These are phyloP conservation scores for Arctopsyche grandis DNA, from an alignment of 1,140 invertebrate genomes.

Conservation along the genomic window DNA sequence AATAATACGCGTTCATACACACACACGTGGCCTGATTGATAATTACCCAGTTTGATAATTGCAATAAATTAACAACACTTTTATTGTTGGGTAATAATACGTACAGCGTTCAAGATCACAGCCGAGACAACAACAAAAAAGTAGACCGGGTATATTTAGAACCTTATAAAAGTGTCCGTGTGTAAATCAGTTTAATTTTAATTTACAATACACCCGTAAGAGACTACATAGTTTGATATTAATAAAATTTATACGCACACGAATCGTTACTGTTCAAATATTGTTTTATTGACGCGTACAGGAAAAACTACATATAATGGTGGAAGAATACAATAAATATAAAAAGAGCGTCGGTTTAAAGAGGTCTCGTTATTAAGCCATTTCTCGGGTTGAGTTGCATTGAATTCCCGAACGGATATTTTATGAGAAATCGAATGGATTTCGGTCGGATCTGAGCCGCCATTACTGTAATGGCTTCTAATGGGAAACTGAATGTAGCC, in stretches of 20 bases:
- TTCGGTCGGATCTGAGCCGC: background rate
- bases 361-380: conserved; percentile 24
- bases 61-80: conserved; percentile 14
- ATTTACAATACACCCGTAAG: background rate
- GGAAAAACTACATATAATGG: too few relatives aligned
- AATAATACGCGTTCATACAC: background rate
- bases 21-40: conserved; percentile 17
- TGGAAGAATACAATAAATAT: too few relatives aligned
- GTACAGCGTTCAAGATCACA: background rate
- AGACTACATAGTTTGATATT: background rate
- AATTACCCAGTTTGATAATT: conserved; percentile 7
- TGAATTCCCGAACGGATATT: conserved; percentile 12
- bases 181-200: conserved; percentile 1
- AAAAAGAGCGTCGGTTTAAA: background rate
- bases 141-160: conserved; percentile 9
- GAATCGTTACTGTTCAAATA: background rate
- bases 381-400: conserved; percentile 2
- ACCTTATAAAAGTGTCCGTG: conserved; percentile 12
- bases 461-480: conserved; percentile 19
- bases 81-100: background rate
- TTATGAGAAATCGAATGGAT: conserved; percentile 14
- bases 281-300: background rate
- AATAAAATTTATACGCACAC: background rate
- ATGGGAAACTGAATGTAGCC: conserved; percentile 7
- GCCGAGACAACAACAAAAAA: background rate